Conservation (phyloP, 2,113 vertebrate genomes). For the Sus scrofa region T2T-Sscrofa CM000830.6:109048501-109049000, state of each 20-base stretch:
- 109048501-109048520: no score
- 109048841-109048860: no score
- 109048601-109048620: not conserved
- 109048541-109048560: no score
- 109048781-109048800: no score
- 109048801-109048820: no score
- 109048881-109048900: not conserved
- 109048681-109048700: not conserved
- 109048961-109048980: not conserved
- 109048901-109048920: conserved; percentile 14
- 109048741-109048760: no score
- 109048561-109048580: conserved; percentile 3
- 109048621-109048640: not conserved
- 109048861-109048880: no score
- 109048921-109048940: not conserved
- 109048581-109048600: not conserved
- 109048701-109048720: not conserved
- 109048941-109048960: conserved; percentile 2
- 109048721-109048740: no score
- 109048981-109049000: conserved; percentile 10
- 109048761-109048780: no score
- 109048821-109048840: no score
- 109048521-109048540: no score
- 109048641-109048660: not conserved
- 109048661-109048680: not conserved